phyloP scores from a whole-genome alignment of 2,797 vertebrate species.

The Neosilurus mollespiculum region DNA sequence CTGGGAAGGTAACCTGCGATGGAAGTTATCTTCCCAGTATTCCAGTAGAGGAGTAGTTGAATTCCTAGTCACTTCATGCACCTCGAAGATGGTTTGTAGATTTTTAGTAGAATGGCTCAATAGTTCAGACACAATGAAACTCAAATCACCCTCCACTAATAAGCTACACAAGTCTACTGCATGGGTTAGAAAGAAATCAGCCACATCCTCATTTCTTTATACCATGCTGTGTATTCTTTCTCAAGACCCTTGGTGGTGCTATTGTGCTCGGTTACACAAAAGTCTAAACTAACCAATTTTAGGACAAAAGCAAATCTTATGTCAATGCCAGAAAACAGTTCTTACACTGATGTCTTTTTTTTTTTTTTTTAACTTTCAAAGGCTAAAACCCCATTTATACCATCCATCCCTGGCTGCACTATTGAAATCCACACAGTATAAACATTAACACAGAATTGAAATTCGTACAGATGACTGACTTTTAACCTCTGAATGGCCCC shows the following conservation, averaged over 20 bases:
- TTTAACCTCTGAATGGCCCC: slow-evolving; percentile 1
- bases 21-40: too few relatives aligned
- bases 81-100: too few relatives aligned
- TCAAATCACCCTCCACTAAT: neutral
- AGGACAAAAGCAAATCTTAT: neutral
- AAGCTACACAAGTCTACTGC: neutral
- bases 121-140: neutral
- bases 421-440: neutral
- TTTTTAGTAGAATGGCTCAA: neutral
- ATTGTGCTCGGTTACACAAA: neutral
- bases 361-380: neutral
- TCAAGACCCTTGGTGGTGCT: neutral
- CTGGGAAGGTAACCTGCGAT: too few relatives aligned
- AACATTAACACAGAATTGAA: slow-evolving; percentile 19
- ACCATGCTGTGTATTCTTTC: neutral
- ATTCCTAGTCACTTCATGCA: too few relatives aligned
- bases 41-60: too few relatives aligned
- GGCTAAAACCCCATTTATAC: neutral
- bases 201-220: too few relatives aligned
- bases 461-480: slow-evolving; percentile 11
- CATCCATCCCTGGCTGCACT: neutral
- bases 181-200: neutral
- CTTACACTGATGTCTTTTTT: neutral
- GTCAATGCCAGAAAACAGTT: neutral
- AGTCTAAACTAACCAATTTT: too few relatives aligned